These are phyloP conservation scores for Limnephilus lunatus DNA, from an alignment of 2,888 invertebrate species.

Conservation along the genomic window DNA sequence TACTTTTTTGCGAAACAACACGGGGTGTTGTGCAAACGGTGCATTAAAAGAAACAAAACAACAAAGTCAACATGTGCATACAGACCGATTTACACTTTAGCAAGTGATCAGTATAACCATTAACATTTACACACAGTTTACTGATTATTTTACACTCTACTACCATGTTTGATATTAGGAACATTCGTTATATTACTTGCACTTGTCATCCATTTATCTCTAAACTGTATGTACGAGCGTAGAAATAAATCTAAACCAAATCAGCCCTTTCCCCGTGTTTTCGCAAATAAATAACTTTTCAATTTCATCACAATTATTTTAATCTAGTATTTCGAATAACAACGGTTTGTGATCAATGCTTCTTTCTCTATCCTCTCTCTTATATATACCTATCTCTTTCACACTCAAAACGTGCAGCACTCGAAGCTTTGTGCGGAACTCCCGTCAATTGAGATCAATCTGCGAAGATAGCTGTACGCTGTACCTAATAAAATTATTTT, in stretches of 20 bases:
- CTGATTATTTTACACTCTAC: no score
- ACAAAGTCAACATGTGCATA: no score
- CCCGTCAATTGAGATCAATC: constrained; percentile 42
- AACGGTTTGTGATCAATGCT: neutral
- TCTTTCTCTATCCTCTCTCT: neutral
- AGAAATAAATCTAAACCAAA: no score
- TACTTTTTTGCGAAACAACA: neutral
- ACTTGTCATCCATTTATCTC: no score
- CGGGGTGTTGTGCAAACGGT: neutral
- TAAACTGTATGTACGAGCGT: no score
- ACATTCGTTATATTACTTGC: no score
- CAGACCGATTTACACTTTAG: no score
- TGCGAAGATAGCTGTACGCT: constrained; percentile 38
- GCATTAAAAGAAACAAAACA: neutral
- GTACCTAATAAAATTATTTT: neutral
- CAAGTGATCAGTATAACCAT: no score
- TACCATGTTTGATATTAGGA: no score
- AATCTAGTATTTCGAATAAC: neutral
- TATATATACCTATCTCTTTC: neutral
- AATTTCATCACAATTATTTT: neutral
- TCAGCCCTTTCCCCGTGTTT: neutral
- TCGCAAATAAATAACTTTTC: neutral
- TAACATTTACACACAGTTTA: no score
- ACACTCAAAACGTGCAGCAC: neutral
- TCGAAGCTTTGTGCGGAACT: constrained; percentile 22